Base-by-base conservation (phyloP, 1,140 invertebrate species). In the Diabrotica undecimpunctata region DNA sequence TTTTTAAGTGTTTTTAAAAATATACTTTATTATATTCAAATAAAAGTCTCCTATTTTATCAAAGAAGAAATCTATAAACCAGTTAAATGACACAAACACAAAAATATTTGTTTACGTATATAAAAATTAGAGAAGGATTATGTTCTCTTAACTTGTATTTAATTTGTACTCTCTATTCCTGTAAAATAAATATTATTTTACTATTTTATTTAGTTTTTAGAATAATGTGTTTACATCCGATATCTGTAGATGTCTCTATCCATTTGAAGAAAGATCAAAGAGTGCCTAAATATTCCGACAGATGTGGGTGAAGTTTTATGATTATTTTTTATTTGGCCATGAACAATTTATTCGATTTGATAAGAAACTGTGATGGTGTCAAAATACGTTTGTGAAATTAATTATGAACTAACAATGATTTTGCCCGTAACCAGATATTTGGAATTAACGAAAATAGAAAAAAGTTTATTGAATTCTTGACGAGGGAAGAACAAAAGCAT, bases 321-420 rank as follows among this genome's bases (percentile, higher is more conserved):
- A 63, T 51, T 57, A 61, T 57, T 59, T 54, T 12, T 63, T 66
- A 62, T 62, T 62, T 62, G 67, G 63, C 66, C 61, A 69, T 72
- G 69, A 62, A 64, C 61, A 61, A 66, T 69, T 71, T 61, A 70
- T 73, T 64, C 62, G 62, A 61, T 66, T 72, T 76, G 76, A 77
- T 77, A 77, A 77, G 72, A 72, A 73, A 70, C 70, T 77, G 77
- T 78, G 67, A 78, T 78, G 76, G 75, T 78, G 72, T 76, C 73
- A 69, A 76, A 77, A 75, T 72, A 71, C 67, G 61, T 64, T 70
- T 71, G 58, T 71, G 67, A 73, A 75, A 72, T 71, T 73, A 73
- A 74, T 64, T 69, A 78, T 78, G 77, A 70, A 68, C 66, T 67
- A 66, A 77, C 66, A 74, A 78, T 77, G 77, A 75, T 62, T 65